Evolutionary conservation across 1,140 invertebrate species (phyloP), one percentile per base, ranked within the genome.

Genomic region (Drosophila biarmipes): DNA sequence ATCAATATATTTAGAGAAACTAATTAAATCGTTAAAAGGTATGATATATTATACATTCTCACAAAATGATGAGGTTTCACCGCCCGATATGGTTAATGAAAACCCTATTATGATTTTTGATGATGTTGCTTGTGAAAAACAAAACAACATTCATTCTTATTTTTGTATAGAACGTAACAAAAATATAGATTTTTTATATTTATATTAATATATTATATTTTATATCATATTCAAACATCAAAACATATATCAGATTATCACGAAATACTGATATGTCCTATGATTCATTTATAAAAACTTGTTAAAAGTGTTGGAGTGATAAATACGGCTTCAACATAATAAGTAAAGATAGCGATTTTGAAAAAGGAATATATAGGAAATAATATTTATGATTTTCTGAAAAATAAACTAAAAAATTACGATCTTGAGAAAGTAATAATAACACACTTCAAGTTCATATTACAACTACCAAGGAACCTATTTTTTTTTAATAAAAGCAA

Each of bases 281-380:
- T 31, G 14, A 31, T 17, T 27, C 14, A 31, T 31, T 49, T 49
- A 31, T 49, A 14, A 29, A 49, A 31, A 49, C 31, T 11, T 91
- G 45, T 27, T 35, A 35, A 75, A 49, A 35, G 21, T 79, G 85
- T 45, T 80, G 73, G 73, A 59, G 64, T 51, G 61, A 75, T 46
- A 78, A 82, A 46, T 87, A 80, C 63, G 74, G 73, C 52, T 91
- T 85, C 59, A 19, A 86, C n/a, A 69, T 82, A 15, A 91, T 90
- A 29, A 85, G 80, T 53, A 24, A 2, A 24, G 24, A 24, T 91
- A 90, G 72, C n/a, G 78, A 90, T 59, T 21, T 59, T 14, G 45
- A 49, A 10, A 49, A 49, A n/a, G 34, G 57, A 31, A 35, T 46
- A 31, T 52, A 61, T 40, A 52, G 46, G 40, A 19, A 42, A 15